Evolutionary conservation across 2,113 vertebrate species (phyloP), one percentile per base, ranked within the genome.

Genomic region (Anhinga rufa): DNA sequence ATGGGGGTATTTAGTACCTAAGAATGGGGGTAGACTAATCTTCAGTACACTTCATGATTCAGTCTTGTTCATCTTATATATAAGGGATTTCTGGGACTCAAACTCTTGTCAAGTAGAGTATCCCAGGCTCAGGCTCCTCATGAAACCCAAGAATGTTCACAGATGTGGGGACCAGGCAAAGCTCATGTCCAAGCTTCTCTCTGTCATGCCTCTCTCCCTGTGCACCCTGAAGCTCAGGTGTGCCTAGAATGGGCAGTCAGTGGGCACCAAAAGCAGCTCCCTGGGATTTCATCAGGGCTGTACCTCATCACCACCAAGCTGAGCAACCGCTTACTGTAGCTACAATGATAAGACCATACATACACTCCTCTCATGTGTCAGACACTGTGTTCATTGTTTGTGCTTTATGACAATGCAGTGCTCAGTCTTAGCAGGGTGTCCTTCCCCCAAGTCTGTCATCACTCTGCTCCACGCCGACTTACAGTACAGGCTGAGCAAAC

Each of bases 351-450:
- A 61, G 8, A 15, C 25, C 29, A 19, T 36, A 36, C 2, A 28
- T 6, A 3, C 5, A 16, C 11, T 70, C 10, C 6, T 51, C 20
- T 66, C 44, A 13, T 3, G 12, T 46, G 16, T 10, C 2, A 0
- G 26, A 40, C 15, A 31, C 12, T 5, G 11, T 29, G 13, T 14
- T 57, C 26, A 12, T 12, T 4, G 8, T 14, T 20, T 61, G 7
- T 52, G 18, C n/a, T 74, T 72, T 15, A 8, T 7, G 29, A 44
- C 10, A 61, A 8, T 1, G 0, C 9, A 69, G 17, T 1, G 2
- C 14, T 36, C 32, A 16, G 8, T 17, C 25, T 62, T 25, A 57
- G 13, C 19, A 61, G 20, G 7, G 12, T 46, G 17, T 46, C 29
- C 25, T 64, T 38, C 4, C 34, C 9, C 6, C 32, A 74, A 2